Evolutionary conservation across 1,140 invertebrate genomes (phyloP).

Genomic region (Adoxophyes honmai): DNA sequence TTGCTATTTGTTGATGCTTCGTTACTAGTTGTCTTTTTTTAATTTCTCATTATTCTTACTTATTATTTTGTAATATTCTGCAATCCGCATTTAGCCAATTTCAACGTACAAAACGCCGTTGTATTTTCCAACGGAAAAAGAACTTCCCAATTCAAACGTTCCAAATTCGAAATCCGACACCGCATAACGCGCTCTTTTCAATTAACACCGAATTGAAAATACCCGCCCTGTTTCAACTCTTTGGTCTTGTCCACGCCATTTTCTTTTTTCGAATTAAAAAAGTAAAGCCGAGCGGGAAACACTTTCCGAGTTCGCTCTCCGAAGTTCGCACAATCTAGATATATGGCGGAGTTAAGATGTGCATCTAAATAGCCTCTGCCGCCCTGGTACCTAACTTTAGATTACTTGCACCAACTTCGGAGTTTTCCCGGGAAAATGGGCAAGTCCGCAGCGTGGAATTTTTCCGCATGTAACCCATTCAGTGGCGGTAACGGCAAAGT

Average conservation of each 20-base stretch:
- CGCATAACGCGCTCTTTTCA: slow-evolving; percentile 1
- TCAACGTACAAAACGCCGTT: too few relatives aligned
- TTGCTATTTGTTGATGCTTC: too few relatives aligned
- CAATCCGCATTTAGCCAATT: too few relatives aligned
- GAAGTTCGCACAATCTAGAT: slow-evolving; percentile 66
- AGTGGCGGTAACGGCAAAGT: slow-evolving; percentile 24
- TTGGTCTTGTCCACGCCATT: neutral
- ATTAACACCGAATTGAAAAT: slow-evolving; percentile 8
- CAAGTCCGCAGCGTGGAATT: slow-evolving; percentile 53
- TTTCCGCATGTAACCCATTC: slow-evolving; percentile 60
- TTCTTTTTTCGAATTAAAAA: slow-evolving; percentile 19
- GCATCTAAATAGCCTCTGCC: slow-evolving; percentile 73
- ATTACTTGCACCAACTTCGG: slow-evolving; percentile 69
- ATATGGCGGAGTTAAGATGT: slow-evolving; percentile 72
- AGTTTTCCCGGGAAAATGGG: slow-evolving; percentile 45
- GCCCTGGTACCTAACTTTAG: slow-evolving; percentile 70
- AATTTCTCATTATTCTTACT: too few relatives aligned
- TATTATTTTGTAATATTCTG: too few relatives aligned
- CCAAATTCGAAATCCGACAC: neutral
- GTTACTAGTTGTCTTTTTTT: too few relatives aligned
- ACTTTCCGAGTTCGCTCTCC: slow-evolving; percentile 40
- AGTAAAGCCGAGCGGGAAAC: slow-evolving; percentile 27
- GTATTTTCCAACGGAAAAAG: neutral
- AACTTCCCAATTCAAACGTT: neutral
- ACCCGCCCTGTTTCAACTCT: neutral